These are phyloP conservation scores for Melopsittacus undulatus DNA, from an alignment of 2,797 vertebrate species.

Conservation along the genomic window DNA sequence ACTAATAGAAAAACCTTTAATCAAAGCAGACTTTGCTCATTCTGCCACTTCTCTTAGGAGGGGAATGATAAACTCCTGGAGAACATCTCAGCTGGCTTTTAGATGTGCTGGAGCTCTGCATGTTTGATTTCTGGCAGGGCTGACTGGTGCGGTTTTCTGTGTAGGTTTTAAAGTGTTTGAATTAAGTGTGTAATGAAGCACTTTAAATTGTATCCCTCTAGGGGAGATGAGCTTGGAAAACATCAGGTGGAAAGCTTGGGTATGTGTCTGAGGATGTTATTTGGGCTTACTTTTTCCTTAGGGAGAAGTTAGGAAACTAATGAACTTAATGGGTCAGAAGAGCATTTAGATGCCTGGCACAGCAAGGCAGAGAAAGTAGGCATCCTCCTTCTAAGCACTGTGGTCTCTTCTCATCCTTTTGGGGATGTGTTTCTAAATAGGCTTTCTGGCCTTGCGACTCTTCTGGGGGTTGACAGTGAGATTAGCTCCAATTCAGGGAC, in stretches of 20 bases:
- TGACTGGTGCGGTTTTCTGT: neutral
- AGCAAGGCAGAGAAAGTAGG: neutral
- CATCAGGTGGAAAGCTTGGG: neutral
- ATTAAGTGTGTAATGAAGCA: neutral
- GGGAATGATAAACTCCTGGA: neutral
- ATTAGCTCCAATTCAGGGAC: neutral
- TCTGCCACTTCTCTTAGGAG: neutral
- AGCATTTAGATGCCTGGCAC: slow-evolving; percentile 3
- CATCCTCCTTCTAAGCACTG: neutral
- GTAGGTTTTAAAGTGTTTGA: neutral
- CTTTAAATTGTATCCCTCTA: neutral
- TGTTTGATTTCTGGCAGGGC: neutral
- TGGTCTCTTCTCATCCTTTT: neutral
- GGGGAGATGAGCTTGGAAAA: slow-evolving; percentile 6
- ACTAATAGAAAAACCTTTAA: neutral
- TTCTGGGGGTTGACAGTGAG: neutral
- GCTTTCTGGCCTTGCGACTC: neutral
- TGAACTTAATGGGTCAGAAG: neutral
- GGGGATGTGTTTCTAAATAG: neutral
- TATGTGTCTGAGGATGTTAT: neutral
- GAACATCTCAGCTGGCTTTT: neutral
- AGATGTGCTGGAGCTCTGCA: neutral
- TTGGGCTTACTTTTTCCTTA: neutral
- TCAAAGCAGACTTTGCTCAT: neutral
- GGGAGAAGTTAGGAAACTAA: slow-evolving; percentile 34